Percentiles rank a stretch among this genome's conserved stretches.
Conservation (phyloP, 2,113 vertebrate genomes). For the Trochalopteron elliotii region DNA sequence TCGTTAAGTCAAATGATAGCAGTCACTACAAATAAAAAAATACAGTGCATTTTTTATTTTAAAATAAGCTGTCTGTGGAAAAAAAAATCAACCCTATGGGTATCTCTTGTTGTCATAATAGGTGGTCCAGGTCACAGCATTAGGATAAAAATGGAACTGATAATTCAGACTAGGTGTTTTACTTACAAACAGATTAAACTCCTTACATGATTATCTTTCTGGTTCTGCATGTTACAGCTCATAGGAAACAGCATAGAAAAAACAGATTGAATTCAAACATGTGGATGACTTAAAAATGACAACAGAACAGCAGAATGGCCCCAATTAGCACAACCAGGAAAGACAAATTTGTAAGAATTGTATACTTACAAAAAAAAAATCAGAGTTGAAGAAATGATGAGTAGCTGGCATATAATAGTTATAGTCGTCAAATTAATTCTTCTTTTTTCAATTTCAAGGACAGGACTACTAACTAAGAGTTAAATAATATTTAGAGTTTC, state of each 20-base stretch:
- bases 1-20: not conserved
- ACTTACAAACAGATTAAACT: not conserved
- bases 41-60: not conserved
- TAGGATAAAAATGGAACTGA: not conserved
- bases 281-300: not conserved
- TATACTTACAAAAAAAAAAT: not conserved
- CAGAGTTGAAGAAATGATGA: not conserved
- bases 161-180: not conserved
- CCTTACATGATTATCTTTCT: not conserved
- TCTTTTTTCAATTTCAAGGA: not conserved
- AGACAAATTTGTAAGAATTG: not conserved
- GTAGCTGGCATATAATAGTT: not conserved
- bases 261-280: not conserved
- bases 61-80: not conserved
- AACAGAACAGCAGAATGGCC: not conserved
- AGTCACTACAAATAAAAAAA: not conserved
- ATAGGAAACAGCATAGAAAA: not conserved
- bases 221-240: not conserved
- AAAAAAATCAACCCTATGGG: not conserved
- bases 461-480: not conserved
- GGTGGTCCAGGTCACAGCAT: not conserved
- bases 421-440: not conserved
- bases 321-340: not conserved
- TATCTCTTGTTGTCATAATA: not conserved
- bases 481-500: not conserved